Percentiles rank a stretch among this genome's conserved stretches.
Conservation (phyloP, 2,797 vertebrate genomes). For the Aphelocoma californica region DNA sequence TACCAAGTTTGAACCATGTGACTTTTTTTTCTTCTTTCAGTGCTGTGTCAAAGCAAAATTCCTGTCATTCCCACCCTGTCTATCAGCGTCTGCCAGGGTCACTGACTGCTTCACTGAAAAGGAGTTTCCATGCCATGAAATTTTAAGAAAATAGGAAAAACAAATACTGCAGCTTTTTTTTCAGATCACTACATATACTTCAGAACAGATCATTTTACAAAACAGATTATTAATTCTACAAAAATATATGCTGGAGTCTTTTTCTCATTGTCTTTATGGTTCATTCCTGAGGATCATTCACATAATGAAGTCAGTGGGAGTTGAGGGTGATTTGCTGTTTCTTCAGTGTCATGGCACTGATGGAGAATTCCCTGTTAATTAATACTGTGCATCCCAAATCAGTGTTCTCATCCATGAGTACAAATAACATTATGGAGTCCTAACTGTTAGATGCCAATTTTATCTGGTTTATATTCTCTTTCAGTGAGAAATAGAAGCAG, state of each 20-base stretch:
- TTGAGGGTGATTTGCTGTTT: neutral
- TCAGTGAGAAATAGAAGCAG: neutral
- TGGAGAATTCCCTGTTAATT: neutral
- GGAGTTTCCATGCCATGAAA: neutral
- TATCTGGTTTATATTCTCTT: neutral
- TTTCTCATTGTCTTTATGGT: neutral
- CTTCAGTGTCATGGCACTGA: neutral
- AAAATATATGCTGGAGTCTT: neutral
- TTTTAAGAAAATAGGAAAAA: neutral
- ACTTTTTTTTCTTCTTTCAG: neutral
- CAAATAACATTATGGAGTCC: neutral
- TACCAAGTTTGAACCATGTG: neutral
- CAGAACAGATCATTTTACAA: neutral
- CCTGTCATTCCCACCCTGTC: accelerated
- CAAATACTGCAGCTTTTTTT: neutral
- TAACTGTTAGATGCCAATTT: neutral
- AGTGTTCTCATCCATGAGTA: neutral
- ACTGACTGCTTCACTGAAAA: neutral
- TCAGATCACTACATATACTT: neutral
- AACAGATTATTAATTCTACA: neutral
- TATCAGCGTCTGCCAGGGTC: neutral
- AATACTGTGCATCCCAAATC: neutral
- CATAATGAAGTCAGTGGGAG: neutral
- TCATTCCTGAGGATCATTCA: neutral
- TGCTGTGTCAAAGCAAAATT: neutral